Evolutionary conservation across 2,113 vertebrate species (phyloP).

Genomic region (Callionymus lyra): DNA sequence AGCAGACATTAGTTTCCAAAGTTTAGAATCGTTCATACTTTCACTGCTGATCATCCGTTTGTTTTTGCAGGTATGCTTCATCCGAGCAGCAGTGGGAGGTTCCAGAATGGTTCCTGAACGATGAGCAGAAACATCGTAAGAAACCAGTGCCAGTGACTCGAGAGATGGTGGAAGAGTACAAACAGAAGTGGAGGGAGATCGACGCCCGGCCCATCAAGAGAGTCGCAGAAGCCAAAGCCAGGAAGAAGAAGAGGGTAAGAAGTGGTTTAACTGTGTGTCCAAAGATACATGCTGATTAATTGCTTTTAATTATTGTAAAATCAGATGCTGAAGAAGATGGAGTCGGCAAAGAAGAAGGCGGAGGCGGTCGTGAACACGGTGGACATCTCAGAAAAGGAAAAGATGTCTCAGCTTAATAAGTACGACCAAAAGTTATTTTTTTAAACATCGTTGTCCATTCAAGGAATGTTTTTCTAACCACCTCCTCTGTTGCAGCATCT

Average conservation of each 20-base stretch:
- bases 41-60: background rate
- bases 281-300: background rate
- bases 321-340: slow-evolving; percentile 91
- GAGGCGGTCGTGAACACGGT: slow-evolving; percentile 89
- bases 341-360: slow-evolving; percentile 91
- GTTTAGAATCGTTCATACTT: no score
- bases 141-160: slow-evolving; percentile 74
- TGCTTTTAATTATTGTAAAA: background rate
- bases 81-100: slow-evolving; percentile 79
- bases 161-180: slow-evolving; percentile 84
- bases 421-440: slow-evolving; percentile 31
- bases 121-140: slow-evolving; percentile 79
- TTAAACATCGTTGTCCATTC: background rate
- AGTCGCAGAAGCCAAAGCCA: slow-evolving; percentile 91
- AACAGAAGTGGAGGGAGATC: slow-evolving; percentile 85
- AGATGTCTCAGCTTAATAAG: slow-evolving; percentile 85
- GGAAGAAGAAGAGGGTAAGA: slow-evolving; percentile 89
- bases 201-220: slow-evolving; percentile 91
- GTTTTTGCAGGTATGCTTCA: slow-evolving; percentile 69
- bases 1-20: no score
- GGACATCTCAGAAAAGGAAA: slow-evolving; percentile 90
- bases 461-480: background rate
- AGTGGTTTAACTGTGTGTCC: background rate
- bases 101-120: slow-evolving; percentile 84
- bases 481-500: slow-evolving; percentile 72